Base-by-base conservation (phyloP, 2,113 vertebrate species). In the Caracal caracal region DNA sequence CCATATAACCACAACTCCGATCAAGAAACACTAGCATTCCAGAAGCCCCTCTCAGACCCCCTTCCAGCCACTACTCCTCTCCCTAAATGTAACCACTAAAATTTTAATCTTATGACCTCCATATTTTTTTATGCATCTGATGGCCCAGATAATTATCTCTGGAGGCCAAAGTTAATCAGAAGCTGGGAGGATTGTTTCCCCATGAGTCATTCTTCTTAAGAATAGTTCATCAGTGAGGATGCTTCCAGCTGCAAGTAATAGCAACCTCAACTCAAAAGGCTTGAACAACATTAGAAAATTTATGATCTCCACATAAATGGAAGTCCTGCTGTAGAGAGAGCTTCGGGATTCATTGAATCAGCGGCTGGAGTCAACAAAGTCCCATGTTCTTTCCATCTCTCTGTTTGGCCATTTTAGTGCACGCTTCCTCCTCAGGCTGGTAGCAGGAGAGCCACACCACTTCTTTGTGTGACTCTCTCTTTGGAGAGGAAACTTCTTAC, bases 81-180 rank as follows among this genome's bases (percentile, higher is more conserved):
- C 82, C 78, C 89, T 84, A 79, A 84, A 92, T 35, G 10, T 59
- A 96, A 95, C n/a, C 81, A 93, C 78, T 90, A 51, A 88, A 75
- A 92, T 95, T 96, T 92, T 85, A 94, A 92, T 98, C 94, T 91
- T 78, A n/a, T 94, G 95, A 97, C 87, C 88, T 97, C 90, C 76
- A 95, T 96, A 97, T 92, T 97, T 96, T 97, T 97, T 97, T 84
- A 86, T 89, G 56, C 97, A 96, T 97, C 95, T 97, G 96, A 97
- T 97, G 96, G 94, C 96, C 94, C 94, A 97, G 96, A 97, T 97
- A 76, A 96, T 97, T 97, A 95, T 96, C 96, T 96, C 92, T 90
- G 93, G 96, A 97, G 87, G 93, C 89, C 96, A 94, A 94, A 78
- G 80, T 97, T 97, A 96, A 96, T 96, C 93, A 95, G 96, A 94